A percentile compares a stretch with the other conserved stretches of the same genome.
These are phyloP conservation scores for Aphelenchoides fujianensis DNA, from an alignment of 1,140 invertebrate genomes.

Conservation along the genomic window DNA sequence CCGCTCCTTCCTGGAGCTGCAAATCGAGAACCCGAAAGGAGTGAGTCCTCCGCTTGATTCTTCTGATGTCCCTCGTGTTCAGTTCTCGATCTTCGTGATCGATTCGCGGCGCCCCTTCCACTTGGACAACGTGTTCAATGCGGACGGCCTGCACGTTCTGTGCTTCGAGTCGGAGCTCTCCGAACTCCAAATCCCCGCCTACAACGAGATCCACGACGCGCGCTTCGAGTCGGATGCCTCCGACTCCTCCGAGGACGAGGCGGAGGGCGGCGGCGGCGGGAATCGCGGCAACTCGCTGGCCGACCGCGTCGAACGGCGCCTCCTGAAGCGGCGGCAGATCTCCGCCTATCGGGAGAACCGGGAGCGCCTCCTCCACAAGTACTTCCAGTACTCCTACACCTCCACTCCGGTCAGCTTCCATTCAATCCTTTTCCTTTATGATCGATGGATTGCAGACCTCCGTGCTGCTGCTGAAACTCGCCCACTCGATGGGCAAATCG, in stretches of 20 bases:
- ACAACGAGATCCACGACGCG: neutral
- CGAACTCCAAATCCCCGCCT: neutral
- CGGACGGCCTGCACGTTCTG: neutral
- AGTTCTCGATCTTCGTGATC: slow-evolving; percentile 13
- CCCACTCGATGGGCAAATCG: slow-evolving; percentile 10
- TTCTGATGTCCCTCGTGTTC: too few species aligned
- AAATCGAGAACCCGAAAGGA: neutral
- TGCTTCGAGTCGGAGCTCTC: neutral
- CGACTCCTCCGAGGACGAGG: neutral
- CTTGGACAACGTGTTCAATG: slow-evolving; percentile 11
- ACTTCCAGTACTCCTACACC: neutral
- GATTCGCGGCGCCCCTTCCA: slow-evolving; percentile 11
- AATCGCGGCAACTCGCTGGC: neutral
- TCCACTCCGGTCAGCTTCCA: slow-evolving; percentile 3
- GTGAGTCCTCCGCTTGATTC: neutral
- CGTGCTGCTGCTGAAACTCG: slow-evolving; percentile 8
- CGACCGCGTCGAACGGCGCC: slow-evolving; percentile 1
- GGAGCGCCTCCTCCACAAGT: slow-evolving; percentile 2
- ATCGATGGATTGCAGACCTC: slow-evolving; percentile 11
- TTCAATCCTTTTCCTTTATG: slow-evolving; percentile 3
- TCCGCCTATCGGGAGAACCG: neutral
- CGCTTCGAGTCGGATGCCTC: neutral
- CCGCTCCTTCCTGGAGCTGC: slow-evolving; percentile 7
- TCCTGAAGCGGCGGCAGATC: neutral
- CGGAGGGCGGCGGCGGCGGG: neutral